Evolutionary conservation across 2,797 vertebrate genomes (phyloP), one percentile per base, ranked within the genome.

Genomic region (Poecilia picta): DNA sequence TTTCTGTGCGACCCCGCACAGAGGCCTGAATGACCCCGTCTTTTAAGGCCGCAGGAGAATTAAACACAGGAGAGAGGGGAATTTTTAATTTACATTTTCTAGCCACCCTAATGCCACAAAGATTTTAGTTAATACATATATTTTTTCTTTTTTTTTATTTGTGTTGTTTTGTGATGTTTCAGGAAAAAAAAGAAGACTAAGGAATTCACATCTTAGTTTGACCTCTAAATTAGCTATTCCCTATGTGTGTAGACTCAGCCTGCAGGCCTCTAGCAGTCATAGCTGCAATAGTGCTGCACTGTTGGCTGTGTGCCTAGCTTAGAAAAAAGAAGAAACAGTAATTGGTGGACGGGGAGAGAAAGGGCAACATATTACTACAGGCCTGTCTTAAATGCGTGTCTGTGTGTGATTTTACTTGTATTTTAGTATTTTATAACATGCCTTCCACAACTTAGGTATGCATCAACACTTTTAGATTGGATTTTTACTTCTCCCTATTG

Each of bases 201-300:
- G 20, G n/a, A 25, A 51, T 75, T 59, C 28, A 53, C 3, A 7
- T 33, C 31, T 11, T 66, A 16, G 47, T 78, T 72, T 72, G 0
- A 47, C 71, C 71, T 16, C 73, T 73, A 8, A 28, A 68, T 83
- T 79, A 64, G 23, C 68, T n/a, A 23, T 20, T 72, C 59, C 72
- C 33, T 78, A 73, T 62, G 72, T 78, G 18, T 62, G 78, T 74
- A 79, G 71, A 74, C 25, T 73, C 43, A 72, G 66, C 62, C 70
- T 75, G 59, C 57, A 85, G 73, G 70, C 83, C 73, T 81, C 39
- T 73, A 64, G 47, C 75, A 86, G 51, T 72, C 75, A 80, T 55
- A 73, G 75, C 84, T 33, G 73, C 83, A 88, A 39, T 80, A 80
- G 77, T 85, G 77, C 89, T 88, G 83, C 88, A 86, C 85, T 73